Evolutionary conservation across 2,113 vertebrate species (phyloP), one percentile per base, ranked within the genome.

Genomic region (Phocoena sinus): DNA sequence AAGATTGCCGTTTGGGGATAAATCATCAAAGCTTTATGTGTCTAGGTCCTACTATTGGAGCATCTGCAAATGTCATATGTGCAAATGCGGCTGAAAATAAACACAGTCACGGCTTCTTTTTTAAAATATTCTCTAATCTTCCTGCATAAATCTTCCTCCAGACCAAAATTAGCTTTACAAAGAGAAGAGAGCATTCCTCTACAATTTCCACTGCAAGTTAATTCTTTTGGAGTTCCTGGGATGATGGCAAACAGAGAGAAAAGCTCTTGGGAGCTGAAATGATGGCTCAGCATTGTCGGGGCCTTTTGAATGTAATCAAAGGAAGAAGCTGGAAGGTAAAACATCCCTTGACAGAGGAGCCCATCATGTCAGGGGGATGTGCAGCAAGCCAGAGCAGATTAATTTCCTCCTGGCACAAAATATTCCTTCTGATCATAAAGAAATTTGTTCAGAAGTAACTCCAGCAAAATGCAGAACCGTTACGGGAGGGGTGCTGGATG

Each of bases 381-480:
- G 50, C 31, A 18, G 50, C 21, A 2, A 18, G 83, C 47, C 62
- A 47, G 56, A 68, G 62, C 81, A 44, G 91, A 67, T 31, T 21
- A 18, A 31, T 50, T 90, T 95, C 95, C 89, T 93, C 67, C 67
- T 36, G 60, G 71, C n/a, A n/a, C 74, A 36, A 88, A 93, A 67
- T 12, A 81, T 53, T 91, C 81, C 71, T 83, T 96, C 84, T 94
- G 71, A 89, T 97, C 63, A n/a, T 36, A 50, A 60, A 74, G 36
- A 58, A 83, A 47, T 23, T 71, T 82, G 44, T 90, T 85, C 18
- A 4, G 65, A 58, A 94, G 71, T 8, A 33, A 82, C 73, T 73
- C 74, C 60, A 6, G 58, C 47, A 63, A 84, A 90, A 33, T 33
- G 28, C 6, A 73, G 65, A 71, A 31, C 79, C 36, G 53, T 62